Conservation (phyloP, 2,113 vertebrate genomes). For the Euleptes europaea region DNA sequence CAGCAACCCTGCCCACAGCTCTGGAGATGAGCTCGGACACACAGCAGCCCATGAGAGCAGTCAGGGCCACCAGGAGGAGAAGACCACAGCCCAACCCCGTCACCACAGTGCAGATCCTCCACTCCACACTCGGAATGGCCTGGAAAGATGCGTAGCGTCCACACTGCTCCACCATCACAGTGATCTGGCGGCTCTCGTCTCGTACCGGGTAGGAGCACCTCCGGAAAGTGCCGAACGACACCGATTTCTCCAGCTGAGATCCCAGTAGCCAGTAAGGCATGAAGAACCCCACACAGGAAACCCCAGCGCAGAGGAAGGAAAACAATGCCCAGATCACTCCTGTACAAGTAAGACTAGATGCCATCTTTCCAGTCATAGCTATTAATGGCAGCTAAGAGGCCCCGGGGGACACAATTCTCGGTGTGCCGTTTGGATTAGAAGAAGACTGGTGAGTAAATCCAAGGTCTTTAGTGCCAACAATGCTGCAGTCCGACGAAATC, state of each 20-base stretch:
- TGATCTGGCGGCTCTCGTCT: constrained; percentile 89
- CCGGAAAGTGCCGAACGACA: constrained; percentile 96
- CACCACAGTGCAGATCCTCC: constrained; percentile 94
- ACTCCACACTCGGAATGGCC: constrained; percentile 92
- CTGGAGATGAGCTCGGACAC: constrained; percentile 96
- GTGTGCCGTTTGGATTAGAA: constrained; percentile 1
- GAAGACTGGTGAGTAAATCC: constrained; percentile 5
- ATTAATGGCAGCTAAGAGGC: fast-evolving
- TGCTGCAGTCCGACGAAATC: constrained; percentile 18
- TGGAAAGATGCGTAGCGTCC: constrained; percentile 95
- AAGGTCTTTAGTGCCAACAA: constrained; percentile 38
- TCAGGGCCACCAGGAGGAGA: constrained; percentile 93
- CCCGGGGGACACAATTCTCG: neutral
- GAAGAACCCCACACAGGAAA: constrained; percentile 96
- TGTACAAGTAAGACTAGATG: constrained; percentile 90
- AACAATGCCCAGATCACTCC: constrained; percentile 91
- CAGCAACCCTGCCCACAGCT: constrained; percentile 93
- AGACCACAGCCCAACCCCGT: constrained; percentile 94
- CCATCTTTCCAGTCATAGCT: constrained; percentile 75
- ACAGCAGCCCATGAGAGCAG: constrained; percentile 95
- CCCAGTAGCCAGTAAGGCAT: constrained; percentile 99
- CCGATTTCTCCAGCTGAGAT: constrained; percentile 92
- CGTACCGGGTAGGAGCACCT: constrained; percentile 94
- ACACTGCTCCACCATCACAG: constrained; percentile 97
- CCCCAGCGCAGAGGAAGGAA: constrained; percentile 87